A percentile compares a stretch with the other conserved stretches of the same genome.
Conservation (phyloP, 1,140 invertebrate genomes). For the Rhagoletis zephyria region DNA sequence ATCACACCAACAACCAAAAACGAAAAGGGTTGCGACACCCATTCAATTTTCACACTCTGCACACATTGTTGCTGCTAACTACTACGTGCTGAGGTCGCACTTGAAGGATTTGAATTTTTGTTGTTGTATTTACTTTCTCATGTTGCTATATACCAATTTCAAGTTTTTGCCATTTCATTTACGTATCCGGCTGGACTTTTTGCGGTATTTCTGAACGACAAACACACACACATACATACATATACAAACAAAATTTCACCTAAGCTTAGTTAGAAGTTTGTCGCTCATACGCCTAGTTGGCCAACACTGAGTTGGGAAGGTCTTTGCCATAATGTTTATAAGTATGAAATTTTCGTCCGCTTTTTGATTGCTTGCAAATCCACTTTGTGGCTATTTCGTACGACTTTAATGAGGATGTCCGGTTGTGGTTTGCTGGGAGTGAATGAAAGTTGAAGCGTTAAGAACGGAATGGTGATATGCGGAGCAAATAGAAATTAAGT, state of each 20-base stretch:
- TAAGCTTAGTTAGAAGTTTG: neutral
- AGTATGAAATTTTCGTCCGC: neutral
- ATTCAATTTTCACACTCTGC: neutral
- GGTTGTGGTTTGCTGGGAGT: neutral
- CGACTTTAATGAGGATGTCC: conserved; percentile 15
- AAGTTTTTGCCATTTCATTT: conserved; percentile 33
- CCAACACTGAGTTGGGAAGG: neutral
- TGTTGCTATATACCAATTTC: neutral
- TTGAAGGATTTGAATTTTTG: neutral
- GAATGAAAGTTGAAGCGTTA: too few relatives aligned
- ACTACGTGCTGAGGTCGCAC: neutral
- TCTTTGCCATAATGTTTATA: neutral
- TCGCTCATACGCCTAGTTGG: neutral
- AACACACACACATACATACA: too few relatives aligned
- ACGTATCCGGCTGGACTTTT: conserved; percentile 10
- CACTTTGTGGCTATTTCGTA: conserved; percentile 22
- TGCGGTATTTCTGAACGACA: neutral
- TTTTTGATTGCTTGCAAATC: neutral
- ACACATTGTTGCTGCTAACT: too few relatives aligned
- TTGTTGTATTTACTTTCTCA: neutral
- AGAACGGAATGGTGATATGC: too few relatives aligned
- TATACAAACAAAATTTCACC: neutral
- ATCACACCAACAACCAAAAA: neutral
- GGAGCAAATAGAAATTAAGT: too few relatives aligned
- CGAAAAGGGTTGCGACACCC: neutral